phyloP scores from a whole-genome alignment of 1,140 invertebrate genomes.

The Halictus rubicundus region DNA sequence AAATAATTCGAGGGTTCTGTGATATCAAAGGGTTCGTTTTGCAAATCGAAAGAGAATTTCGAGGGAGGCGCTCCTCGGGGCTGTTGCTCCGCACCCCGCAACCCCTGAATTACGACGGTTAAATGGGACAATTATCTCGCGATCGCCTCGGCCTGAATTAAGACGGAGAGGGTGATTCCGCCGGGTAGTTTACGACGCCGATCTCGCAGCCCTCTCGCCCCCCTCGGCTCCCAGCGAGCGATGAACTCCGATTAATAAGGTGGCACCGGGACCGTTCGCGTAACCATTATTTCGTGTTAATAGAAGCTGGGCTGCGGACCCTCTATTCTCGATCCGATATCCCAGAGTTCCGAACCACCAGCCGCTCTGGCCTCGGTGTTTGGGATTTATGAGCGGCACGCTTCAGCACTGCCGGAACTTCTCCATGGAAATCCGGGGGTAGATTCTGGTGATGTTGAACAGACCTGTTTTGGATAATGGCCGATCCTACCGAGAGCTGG shows the following conservation, averaged over 20 bases:
- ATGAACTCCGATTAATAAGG: constrained; percentile 4
- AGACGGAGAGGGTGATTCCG: constrained; percentile 8
- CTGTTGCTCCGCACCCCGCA: neutral
- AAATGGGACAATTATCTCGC: constrained; percentile 25
- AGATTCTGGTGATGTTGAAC: no score
- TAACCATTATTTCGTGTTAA: neutral
- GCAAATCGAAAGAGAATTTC: neutral
- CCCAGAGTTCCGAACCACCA: neutral
- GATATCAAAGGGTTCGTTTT: no score
- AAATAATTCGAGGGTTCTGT: no score
- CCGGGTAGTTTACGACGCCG: constrained; percentile 11
- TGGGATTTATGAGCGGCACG: no score
- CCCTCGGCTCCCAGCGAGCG: no score
- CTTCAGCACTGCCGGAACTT: no score
- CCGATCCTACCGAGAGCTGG: no score
- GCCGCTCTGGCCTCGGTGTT: no score
- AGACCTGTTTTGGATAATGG: no score
- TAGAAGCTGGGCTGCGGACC: no score
- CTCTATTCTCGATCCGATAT: neutral
- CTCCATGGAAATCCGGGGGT: no score
- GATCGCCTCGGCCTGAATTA: constrained; percentile 8
- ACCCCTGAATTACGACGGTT: neutral
- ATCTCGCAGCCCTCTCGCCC: neutral
- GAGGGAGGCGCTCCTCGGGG: neutral
- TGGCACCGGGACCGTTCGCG: neutral